Evolutionary conservation across 2,113 vertebrate genomes (phyloP).

Genomic region (Hippotragus niger): DNA sequence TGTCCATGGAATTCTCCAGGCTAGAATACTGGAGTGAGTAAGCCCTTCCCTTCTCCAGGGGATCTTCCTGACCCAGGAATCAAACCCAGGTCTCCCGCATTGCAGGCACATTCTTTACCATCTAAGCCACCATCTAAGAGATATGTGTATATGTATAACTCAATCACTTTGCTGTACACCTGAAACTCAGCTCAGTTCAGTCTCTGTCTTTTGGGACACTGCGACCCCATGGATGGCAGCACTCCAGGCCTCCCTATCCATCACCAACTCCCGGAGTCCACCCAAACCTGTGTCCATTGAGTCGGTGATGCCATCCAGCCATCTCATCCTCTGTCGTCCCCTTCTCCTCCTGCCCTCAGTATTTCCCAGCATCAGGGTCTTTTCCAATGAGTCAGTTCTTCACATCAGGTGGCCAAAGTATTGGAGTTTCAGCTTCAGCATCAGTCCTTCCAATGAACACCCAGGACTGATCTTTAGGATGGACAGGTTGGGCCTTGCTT

Average conservation of each 20-base stretch:
- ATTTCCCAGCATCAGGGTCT: not conserved
- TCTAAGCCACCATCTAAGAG: not conserved
- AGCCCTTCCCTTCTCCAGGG: not conserved
- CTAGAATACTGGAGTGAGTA: not conserved
- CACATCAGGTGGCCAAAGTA: not conserved
- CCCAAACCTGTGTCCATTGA: not conserved
- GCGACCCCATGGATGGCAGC: not conserved
- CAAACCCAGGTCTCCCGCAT: not conserved
- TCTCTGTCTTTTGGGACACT: not conserved
- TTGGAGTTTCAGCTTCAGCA: not conserved
- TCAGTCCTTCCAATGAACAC: not conserved
- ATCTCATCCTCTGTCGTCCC: not conserved
- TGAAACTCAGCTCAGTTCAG: not conserved
- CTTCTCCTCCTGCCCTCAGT: not conserved
- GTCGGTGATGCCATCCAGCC: not conserved
- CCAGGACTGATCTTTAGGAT: not conserved
- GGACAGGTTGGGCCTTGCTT: not conserved
- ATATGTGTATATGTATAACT: not conserved
- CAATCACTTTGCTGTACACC: not conserved
- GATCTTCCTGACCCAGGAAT: not conserved
- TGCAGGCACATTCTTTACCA: not conserved
- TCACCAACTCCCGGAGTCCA: not conserved
- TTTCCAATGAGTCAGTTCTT: not conserved
- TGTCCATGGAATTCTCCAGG: not conserved
- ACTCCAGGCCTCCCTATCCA: not conserved